Evolutionary conservation across 2,888 invertebrate species (phyloP).

Genomic region (Hydraecia micacea): DNA sequence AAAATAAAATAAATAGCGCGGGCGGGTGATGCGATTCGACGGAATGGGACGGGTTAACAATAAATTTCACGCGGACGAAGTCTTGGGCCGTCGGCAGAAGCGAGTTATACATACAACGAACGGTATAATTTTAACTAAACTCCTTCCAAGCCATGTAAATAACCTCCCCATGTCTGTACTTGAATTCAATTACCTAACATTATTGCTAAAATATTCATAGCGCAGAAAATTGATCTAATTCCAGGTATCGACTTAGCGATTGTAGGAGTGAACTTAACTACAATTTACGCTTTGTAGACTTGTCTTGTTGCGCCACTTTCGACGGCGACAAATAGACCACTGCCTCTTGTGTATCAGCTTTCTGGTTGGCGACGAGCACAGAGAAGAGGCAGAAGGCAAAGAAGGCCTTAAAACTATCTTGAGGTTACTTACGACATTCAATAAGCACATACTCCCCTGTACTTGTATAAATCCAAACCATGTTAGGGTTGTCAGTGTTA

Average conservation of each 20-base stretch:
- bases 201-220: slow-evolving; percentile 45
- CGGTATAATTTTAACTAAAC: not conserved
- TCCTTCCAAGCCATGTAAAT: not conserved
- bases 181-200: slow-evolving; percentile 22
- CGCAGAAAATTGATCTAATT: slow-evolving; percentile 26
- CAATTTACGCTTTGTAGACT: slow-evolving; percentile 33
- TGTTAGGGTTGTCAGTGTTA: not conserved
- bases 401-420: too few species aligned
- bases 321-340: slow-evolving; percentile 43
- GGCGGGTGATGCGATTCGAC: too few species aligned
- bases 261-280: slow-evolving; percentile 28
- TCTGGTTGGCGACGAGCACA: slow-evolving; percentile 21
- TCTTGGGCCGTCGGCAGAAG: too few species aligned
- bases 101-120: not conserved
- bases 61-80: too few species aligned
- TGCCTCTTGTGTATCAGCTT: slow-evolving; percentile 37
- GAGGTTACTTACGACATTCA: not conserved
- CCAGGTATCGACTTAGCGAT: slow-evolving; percentile 4
- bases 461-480: not conserved
- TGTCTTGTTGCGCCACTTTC: slow-evolving; percentile 65
- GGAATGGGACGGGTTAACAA: too few species aligned
- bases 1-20: too few species aligned
- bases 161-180: not conserved
- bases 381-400: slow-evolving; percentile 22
- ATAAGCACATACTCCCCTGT: not conserved